Percentiles rank a stretch among this genome's conserved stretches.
phyloP scores from a whole-genome alignment of 2,888 invertebrate species.

The Cyaniris semiargus region DNA sequence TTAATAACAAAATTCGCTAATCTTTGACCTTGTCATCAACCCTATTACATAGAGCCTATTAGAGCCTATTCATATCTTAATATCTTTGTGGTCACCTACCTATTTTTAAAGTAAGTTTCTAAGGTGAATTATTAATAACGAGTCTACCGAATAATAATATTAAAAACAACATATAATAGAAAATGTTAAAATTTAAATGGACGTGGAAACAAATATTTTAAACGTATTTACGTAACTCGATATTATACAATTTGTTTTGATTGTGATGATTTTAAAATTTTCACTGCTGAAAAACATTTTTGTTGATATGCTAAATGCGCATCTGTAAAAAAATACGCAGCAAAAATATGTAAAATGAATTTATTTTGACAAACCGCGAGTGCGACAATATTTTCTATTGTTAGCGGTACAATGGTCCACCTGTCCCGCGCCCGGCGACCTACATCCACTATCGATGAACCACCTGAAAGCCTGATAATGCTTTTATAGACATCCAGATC shows the following conservation, averaged over 20 bases:
- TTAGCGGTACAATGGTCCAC: slow-evolving; percentile 51
- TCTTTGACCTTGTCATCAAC: too few relatives aligned
- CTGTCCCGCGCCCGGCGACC: slow-evolving; percentile 54
- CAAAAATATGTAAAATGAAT: slow-evolving; percentile 25
- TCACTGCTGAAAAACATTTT: neutral
- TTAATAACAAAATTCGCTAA: too few relatives aligned
- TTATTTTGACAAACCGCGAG: slow-evolving; percentile 10
- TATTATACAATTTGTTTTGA: neutral
- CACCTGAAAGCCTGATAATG: slow-evolving; percentile 55
- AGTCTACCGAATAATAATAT: neutral
- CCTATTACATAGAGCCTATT: too few relatives aligned
- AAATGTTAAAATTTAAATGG: neutral
- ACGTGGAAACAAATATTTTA: neutral
- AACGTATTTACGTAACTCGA: neutral
- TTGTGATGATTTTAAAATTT: neutral
- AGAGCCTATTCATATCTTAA: slow-evolving; percentile 36
- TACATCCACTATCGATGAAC: slow-evolving; percentile 61
- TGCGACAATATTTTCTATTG: slow-evolving; percentile 34
- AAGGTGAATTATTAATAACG: neutral
- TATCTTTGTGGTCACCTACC: slow-evolving; percentile 32
- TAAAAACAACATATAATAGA: neutral
- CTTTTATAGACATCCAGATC: slow-evolving; percentile 36
- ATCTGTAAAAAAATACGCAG: neutral
- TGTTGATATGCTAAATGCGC: neutral
- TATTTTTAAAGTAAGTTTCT: neutral